These are phyloP conservation scores for Momotus momota DNA, from an alignment of 2,797 vertebrate genomes.

Conservation along the genomic window DNA sequence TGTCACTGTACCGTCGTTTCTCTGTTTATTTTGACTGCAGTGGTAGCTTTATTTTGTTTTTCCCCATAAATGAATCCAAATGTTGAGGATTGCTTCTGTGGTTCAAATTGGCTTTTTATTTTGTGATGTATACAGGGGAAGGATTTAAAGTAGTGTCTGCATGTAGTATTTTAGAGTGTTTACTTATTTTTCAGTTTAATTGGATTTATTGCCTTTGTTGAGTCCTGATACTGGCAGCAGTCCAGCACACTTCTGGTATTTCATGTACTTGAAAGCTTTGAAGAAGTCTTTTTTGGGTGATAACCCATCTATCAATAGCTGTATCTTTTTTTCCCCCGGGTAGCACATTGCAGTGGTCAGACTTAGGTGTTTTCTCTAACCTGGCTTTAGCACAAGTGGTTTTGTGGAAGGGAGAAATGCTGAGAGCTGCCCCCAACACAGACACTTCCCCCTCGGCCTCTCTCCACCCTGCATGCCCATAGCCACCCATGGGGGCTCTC, in stretches of 20 bases:
- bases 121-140: not conserved
- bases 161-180: not conserved
- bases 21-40: not conserved
- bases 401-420: not conserved
- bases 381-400: not conserved
- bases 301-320: not conserved
- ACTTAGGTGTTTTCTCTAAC: not conserved
- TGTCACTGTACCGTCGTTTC: not conserved
- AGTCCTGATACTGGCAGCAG: not conserved
- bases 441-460: accelerated
- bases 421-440: not conserved
- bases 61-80: accelerated
- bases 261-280: not conserved
- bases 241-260: not conserved
- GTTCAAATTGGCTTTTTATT: not conserved
- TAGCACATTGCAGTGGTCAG: not conserved
- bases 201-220: not conserved
- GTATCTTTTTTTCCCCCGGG: not conserved
- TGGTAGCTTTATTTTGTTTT: not conserved
- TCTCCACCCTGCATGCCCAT: accelerated
- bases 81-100: not conserved
- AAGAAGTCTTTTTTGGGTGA: not conserved
- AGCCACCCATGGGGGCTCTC: not conserved
- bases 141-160: not conserved
- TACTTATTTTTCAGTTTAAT: not conserved